Evolutionary conservation across 2,797 vertebrate genomes (phyloP).

Genomic region (Scolopax bukidnonensis): DNA sequence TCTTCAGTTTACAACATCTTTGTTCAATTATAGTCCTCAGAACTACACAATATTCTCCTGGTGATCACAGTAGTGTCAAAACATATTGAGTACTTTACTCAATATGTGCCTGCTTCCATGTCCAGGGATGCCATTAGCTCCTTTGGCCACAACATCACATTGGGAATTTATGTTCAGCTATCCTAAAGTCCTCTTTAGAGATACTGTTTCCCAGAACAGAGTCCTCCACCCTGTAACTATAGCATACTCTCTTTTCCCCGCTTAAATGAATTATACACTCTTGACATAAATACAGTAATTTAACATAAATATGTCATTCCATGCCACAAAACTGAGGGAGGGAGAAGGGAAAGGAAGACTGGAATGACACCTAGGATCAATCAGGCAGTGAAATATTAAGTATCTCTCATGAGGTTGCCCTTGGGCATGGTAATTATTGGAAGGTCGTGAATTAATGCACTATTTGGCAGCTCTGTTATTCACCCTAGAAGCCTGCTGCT

Average conservation of each 20-base stretch:
- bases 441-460: not conserved
- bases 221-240: not conserved
- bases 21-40: not conserved
- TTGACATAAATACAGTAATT: not conserved
- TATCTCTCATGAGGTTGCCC: not conserved
- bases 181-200: not conserved
- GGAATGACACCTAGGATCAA: not conserved
- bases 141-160: not conserved
- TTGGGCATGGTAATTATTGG: not conserved
- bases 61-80: not conserved
- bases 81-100: not conserved
- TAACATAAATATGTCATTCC: not conserved
- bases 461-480: not conserved
- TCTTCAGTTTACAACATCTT: slow-evolving; percentile 1
- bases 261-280: not conserved
- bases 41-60: not conserved
- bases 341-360: not conserved
- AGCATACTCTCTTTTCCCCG: not conserved
- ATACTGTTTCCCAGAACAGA: not conserved
- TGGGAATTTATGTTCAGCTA: not conserved
- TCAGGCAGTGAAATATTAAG: not conserved
- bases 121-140: not conserved
- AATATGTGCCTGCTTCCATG: not conserved
- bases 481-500: not conserved
- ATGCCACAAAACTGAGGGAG: not conserved